phyloP scores from a whole-genome alignment of 2,113 vertebrate genomes.

The Ptilorrhoa leucosticta region DNA sequence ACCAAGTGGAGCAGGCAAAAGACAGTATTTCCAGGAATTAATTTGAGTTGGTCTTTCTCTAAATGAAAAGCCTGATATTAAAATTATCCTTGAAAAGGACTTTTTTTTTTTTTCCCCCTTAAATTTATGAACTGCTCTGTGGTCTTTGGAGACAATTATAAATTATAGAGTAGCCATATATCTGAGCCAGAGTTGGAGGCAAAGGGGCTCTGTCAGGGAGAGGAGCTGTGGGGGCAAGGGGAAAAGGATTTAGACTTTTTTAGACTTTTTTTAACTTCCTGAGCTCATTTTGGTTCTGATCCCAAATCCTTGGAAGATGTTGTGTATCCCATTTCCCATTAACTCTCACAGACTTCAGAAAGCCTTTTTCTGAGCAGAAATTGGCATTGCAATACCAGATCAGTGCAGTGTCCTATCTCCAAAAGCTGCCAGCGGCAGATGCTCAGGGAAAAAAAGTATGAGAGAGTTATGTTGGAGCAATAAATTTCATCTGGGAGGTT shows the following conservation, averaged over 20 bases:
- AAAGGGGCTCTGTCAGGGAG: not conserved
- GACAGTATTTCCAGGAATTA: not conserved
- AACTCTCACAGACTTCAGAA: not conserved
- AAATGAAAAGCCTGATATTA: slow-evolving; percentile 2
- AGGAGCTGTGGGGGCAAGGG: not conserved
- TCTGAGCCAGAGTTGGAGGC: not conserved
- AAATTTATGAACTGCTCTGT: slow-evolving; percentile 13
- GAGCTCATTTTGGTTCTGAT: slow-evolving; percentile 6
- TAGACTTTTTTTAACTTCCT: not conserved
- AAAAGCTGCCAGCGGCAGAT: slow-evolving; percentile 31
- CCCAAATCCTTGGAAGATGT: not conserved
- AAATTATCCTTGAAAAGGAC: not conserved
- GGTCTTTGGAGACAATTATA: not conserved
- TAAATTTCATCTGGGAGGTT: slow-evolving; percentile 14
- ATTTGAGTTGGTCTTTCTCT: not conserved
- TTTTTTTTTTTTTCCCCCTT: not conserved
- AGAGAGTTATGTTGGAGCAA: slow-evolving; percentile 4
- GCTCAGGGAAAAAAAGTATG: not conserved
- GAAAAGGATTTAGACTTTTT: not conserved
- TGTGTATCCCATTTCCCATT: slow-evolving; percentile 22
- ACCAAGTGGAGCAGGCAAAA: not conserved
- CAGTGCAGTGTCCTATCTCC: not conserved
- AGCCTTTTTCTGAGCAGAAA: slow-evolving; percentile 22
- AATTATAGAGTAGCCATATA: not conserved
- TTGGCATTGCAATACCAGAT: slow-evolving; percentile 1